These are phyloP conservation scores for Eudyptes chrysolophus DNA, from an alignment of 2,113 vertebrate species.

Conservation along the genomic window DNA sequence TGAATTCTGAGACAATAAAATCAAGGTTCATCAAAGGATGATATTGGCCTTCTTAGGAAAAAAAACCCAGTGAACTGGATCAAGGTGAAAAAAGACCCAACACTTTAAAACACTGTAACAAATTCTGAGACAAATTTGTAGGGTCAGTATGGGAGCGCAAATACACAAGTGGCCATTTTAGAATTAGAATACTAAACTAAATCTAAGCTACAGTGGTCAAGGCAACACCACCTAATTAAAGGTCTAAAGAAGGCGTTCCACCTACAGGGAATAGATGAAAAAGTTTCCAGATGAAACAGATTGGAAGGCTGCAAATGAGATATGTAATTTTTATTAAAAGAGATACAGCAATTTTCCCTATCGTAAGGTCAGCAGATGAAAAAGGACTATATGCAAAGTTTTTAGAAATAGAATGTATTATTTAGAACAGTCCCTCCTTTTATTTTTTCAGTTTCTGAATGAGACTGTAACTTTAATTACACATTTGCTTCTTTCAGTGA, in stretches of 20 bases:
- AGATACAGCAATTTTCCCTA: conserved; percentile 3
- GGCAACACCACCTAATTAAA: conserved; percentile 62
- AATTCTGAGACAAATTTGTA: conserved; percentile 25
- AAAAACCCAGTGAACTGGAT: not conserved
- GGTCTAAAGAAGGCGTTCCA: conserved; percentile 12
- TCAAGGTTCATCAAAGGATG: not conserved
- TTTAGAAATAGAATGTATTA: conserved; percentile 31
- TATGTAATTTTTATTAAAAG: conserved; percentile 47
- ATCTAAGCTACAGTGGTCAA: conserved; percentile 50
- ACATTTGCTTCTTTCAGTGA: not conserved
- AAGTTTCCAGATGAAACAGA: conserved; percentile 14
- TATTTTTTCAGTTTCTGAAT: not conserved
- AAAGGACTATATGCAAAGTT: conserved; percentile 9
- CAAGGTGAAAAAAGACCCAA: not conserved
- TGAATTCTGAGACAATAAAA: not conserved
- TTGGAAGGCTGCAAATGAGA: conserved; percentile 30
- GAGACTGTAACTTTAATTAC: not conserved
- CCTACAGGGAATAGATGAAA: conserved; percentile 43
- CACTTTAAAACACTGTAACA: not conserved
- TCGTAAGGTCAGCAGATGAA: conserved; percentile 43
- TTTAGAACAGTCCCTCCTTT: conserved; percentile 5
- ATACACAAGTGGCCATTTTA: conserved; percentile 38
- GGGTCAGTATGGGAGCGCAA: conserved; percentile 12
- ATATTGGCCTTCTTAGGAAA: not conserved
- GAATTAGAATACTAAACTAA: conserved; percentile 49